A percentile compares a stretch with the other conserved stretches of the same genome.
Evolutionary conservation across 2,888 invertebrate genomes (phyloP).

Genomic region (Oscheius sp.): DNA sequence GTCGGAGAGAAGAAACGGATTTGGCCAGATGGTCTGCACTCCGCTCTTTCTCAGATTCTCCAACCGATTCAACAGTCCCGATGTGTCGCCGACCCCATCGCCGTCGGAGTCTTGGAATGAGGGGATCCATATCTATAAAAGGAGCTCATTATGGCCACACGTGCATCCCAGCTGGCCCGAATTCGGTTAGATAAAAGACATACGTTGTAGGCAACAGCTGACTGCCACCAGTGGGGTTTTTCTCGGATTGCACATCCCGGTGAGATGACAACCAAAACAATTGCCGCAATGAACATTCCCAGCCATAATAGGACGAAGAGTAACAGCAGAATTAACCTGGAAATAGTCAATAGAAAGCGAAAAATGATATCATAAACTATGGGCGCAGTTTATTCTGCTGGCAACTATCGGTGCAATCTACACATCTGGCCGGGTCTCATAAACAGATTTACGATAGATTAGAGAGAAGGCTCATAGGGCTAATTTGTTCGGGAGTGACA

Average conservation of each 20-base stretch:
- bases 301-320: conserved; percentile 66
- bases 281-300: conserved; percentile 56
- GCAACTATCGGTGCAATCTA: not conserved
- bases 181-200: conserved; percentile 3
- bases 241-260: conserved; percentile 60
- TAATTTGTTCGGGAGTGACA: not conserved
- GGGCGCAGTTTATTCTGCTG: not conserved
- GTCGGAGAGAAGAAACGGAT: conserved; percentile 58
- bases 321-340: conserved; percentile 59
- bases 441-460: conserved; percentile 37
- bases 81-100: conserved; percentile 87
- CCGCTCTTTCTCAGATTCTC: conserved; percentile 50
- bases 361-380: not conserved
- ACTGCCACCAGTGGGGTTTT: conserved; percentile 69
- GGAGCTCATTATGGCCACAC: conserved; percentile 2
- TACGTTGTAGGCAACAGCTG: conserved; percentile 66
- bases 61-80: conserved; percentile 76
- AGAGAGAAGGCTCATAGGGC: conserved; percentile 6
- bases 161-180: conserved; percentile 14
- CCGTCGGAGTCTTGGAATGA: conserved; percentile 87
- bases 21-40: conserved; percentile 56
- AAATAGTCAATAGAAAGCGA: conserved; percentile 28
- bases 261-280: conserved; percentile 57
- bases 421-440: conserved; percentile 6
- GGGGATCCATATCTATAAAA: conserved; percentile 84